phyloP scores from a whole-genome alignment of 2,888 invertebrate species.

The Phyllotreta cruciferae region DNA sequence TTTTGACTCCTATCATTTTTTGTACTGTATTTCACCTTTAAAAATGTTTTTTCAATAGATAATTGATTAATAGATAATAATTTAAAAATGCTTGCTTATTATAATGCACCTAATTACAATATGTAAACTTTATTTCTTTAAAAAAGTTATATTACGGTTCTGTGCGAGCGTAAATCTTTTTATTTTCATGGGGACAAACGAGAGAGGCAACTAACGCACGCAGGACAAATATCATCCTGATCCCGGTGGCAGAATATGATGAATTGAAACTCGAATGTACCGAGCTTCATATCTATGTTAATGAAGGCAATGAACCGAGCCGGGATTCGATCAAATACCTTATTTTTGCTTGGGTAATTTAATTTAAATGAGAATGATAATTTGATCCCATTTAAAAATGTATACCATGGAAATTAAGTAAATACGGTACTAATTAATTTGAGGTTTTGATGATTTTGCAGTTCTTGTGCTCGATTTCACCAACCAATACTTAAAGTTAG shows the following conservation, averaged over 20 bases:
- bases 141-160: constrained; percentile 2
- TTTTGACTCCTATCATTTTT: too few relatives aligned
- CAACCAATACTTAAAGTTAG: too few relatives aligned
- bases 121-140: not conserved
- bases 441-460: not conserved
- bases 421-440: not conserved
- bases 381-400: too few relatives aligned
- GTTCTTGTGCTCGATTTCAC: too few relatives aligned
- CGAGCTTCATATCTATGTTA: constrained; percentile 41
- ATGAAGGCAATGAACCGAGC: constrained; percentile 34
- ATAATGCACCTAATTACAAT: too few relatives aligned
- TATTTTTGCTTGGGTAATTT: constrained; percentile 2
- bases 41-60: too few relatives aligned
- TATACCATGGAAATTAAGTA: not conserved
- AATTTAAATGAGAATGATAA: not conserved
- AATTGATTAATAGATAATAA: too few relatives aligned
- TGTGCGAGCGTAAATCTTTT: constrained; percentile 2
- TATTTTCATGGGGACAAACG: constrained; percentile 13
- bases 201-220: constrained; percentile 13
- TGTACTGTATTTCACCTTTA: too few relatives aligned
- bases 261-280: constrained; percentile 40
- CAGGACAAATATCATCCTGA: constrained; percentile 18
- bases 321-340: not conserved
- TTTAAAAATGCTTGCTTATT: too few relatives aligned
- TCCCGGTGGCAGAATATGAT: constrained; percentile 32